Base-by-base conservation (phyloP, 2,113 vertebrate species). In the Caranx ignobilis region DNA sequence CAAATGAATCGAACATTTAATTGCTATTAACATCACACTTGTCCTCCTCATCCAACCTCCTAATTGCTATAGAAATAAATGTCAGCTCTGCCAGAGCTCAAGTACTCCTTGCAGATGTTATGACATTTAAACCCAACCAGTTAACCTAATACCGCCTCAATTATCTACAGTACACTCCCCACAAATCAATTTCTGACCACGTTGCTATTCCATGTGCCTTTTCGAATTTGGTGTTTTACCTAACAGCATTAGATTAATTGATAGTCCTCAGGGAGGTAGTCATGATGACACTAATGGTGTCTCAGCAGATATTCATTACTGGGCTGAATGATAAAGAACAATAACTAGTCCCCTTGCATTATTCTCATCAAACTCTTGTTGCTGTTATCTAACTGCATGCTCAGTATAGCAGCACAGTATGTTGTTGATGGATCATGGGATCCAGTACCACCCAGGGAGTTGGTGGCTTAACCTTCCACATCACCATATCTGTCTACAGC, bases 31-130 rank as follows among this genome's bases (percentile, higher is more conserved):
- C 56, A 11, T 67, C 41, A 45, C 57, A 63, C 50, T 43, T 13
- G 0, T 54, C 65, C 13, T 68, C 61, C 54, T 62, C 54, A 47
- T 68, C 71, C 67, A 34, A 69, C 48, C 16, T 0, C 59, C 66
- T 90, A 90, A 87, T 89, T 88, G 83, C 69, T 64, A 71, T 79
- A 84, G 67, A 59, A 70, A 57, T 56, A 94, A 93, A 92, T 88
- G 89, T 88, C 90, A 94, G 57, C 75, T 80, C 63, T 68, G n/a
- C 55, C 12, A 4, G 41, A 45, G 75, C 66, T 69, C 60, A 61
- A 5, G 34, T 64, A 10, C 59, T 86, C 59, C 66, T 82, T 87
- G 75, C 82, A 81, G 82, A 79, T 86, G 72, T 84, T 85, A 81
- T 91, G 91, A 92, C 93, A 91, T 94, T 91, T 91, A 90, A 69